Percentiles rank a stretch among this genome's conserved stretches.
phyloP scores from a whole-genome alignment of 1,140 invertebrate species.

The Brachionus plicatilis region DNA sequence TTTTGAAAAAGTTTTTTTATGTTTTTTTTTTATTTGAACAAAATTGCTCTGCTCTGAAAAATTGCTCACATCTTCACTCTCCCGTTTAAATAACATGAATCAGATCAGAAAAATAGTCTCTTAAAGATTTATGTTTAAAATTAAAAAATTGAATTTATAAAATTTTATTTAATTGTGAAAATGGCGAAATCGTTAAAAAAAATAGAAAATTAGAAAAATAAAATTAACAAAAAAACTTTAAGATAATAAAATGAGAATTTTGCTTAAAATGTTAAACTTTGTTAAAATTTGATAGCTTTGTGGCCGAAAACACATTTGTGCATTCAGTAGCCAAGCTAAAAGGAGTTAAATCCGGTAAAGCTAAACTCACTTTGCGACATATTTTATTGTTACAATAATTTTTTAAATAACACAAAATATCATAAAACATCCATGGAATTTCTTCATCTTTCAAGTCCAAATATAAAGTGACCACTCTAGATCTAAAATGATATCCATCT shows the following conservation, averaged over 20 bases:
- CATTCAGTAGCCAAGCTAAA: neutral
- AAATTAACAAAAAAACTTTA: neutral
- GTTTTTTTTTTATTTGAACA: too few species aligned
- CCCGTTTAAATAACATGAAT: neutral
- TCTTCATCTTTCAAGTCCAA: neutral
- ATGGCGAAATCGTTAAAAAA: neutral
- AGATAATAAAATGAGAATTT: neutral
- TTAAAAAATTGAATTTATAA: neutral
- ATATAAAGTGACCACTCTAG: neutral
- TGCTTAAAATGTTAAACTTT: neutral
- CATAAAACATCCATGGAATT: slow-evolving; percentile 31
- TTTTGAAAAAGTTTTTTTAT: too few species aligned
- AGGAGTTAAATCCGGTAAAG: neutral
- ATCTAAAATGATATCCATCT: neutral
- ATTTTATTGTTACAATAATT: slow-evolving; percentile 24
- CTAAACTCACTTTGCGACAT: neutral
- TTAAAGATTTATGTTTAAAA: neutral
- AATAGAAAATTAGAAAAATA: neutral
- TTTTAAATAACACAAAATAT: slow-evolving; percentile 20
- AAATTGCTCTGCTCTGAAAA: too few species aligned
- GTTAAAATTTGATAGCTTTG: neutral
- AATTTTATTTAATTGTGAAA: neutral
- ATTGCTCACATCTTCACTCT: too few species aligned
- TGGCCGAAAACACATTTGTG: neutral
- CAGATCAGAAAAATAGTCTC: neutral